Percentiles rank a stretch among this genome's conserved stretches.
phyloP scores from a whole-genome alignment of 2,888 invertebrate genomes.

The Drosophila yooni region DNA sequence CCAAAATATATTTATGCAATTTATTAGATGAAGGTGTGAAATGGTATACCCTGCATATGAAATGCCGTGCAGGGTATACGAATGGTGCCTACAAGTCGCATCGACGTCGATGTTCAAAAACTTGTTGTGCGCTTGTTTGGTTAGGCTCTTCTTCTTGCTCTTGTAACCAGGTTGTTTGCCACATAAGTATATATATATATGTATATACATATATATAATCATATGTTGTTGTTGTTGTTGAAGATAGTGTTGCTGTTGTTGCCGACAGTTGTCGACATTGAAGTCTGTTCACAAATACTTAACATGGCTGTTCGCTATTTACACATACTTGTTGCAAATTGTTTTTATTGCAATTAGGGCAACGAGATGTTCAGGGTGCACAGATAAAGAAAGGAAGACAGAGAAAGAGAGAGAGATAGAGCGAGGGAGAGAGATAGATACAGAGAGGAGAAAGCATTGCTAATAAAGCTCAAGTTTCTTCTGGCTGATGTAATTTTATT shows the following conservation, averaged over 20 bases:
- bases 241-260: conserved; percentile 22
- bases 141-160: conserved; percentile 37
- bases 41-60: conserved; percentile 13
- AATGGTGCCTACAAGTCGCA: conserved; percentile 38
- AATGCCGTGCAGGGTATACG: conserved; percentile 18
- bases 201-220: conserved; percentile 17
- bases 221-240: conserved; percentile 23
- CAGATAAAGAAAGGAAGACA: background rate
- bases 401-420: background rate
- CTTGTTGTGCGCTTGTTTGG: conserved; percentile 61
- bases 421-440: background rate
- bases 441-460: conserved; percentile 18
- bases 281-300: conserved; percentile 67
- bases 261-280: conserved; percentile 48
- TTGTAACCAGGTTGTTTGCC: conserved; percentile 45
- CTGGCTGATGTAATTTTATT: conserved; percentile 40
- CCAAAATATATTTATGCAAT: background rate
- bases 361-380: conserved; percentile 8
- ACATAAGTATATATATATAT: conserved; percentile 1
- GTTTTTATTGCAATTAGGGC: conserved; percentile 69
- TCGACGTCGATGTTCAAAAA: conserved; percentile 60
- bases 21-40: background rate
- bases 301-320: conserved; percentile 57
- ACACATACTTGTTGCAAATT: conserved; percentile 68
- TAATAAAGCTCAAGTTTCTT: conserved; percentile 46